phyloP scores from a whole-genome alignment of 2,113 vertebrate species.

The Phyllostomus hastatus region DNA sequence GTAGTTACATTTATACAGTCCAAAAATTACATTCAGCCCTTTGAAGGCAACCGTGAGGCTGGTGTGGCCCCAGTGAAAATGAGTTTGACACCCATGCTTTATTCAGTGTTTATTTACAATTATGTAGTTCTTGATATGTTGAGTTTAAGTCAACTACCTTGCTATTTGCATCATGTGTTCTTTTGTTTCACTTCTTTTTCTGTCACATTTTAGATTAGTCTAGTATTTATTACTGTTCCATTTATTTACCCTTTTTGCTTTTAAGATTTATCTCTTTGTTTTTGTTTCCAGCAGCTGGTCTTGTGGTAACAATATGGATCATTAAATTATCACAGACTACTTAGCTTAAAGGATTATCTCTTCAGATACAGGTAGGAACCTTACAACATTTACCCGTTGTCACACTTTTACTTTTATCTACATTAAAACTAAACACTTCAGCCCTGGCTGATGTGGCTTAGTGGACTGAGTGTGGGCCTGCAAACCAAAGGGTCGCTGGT shows the following conservation, averaged over 20 bases:
- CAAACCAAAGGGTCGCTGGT: too few relatives aligned
- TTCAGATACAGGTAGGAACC: background rate
- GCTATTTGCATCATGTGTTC: background rate
- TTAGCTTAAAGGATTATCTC: background rate
- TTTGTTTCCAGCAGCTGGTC: background rate
- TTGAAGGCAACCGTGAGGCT: too few relatives aligned
- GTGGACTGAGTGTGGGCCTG: too few relatives aligned
- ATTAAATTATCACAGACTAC: background rate
- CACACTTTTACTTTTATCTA: background rate
- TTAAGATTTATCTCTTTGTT: background rate
- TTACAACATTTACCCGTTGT: background rate
- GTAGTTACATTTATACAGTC: too few relatives aligned
- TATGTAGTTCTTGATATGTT: background rate
- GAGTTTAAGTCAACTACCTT: background rate
- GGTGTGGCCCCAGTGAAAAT: too few relatives aligned
- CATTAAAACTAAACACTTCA: background rate
- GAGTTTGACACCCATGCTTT: background rate
- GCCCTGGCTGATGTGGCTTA: too few relatives aligned
- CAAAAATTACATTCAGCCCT: too few relatives aligned
- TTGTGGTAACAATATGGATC: background rate
- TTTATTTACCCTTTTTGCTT: background rate
- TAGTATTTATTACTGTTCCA: background rate
- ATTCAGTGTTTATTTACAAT: background rate
- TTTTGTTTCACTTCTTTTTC: background rate
- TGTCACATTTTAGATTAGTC: background rate